These are phyloP conservation scores for Oceanodroma tethys DNA, from an alignment of 2,113 vertebrate genomes.

Conservation along the genomic window DNA sequence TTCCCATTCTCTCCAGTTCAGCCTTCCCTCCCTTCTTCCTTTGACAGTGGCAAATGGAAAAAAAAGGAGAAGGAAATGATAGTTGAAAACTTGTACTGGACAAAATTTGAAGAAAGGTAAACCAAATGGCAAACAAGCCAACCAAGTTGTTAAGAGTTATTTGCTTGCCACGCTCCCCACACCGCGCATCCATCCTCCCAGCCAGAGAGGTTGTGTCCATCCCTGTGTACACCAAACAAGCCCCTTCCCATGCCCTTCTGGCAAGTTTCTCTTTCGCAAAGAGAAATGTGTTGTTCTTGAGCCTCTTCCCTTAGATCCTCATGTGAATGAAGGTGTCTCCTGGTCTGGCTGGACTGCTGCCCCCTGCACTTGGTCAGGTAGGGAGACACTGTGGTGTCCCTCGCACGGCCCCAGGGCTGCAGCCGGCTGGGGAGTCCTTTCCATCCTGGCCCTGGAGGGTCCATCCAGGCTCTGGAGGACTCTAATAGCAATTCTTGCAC, in stretches of 20 bases:
- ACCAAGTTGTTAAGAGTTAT: neutral
- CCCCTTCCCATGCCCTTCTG: neutral
- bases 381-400: neutral
- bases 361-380: neutral
- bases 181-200: neutral
- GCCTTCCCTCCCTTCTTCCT: neutral
- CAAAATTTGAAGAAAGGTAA: neutral
- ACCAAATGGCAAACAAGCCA: neutral
- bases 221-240: neutral
- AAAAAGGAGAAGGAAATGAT: neutral
- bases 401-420: accelerated
- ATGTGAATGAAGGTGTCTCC: neutral
- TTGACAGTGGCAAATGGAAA: neutral
- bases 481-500: neutral
- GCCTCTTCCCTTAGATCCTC: neutral
- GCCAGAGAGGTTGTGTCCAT: neutral
- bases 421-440: accelerated
- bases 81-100: neutral
- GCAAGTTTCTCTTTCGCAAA: neutral
- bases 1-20: neutral
- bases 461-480: neutral
- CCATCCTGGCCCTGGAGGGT: neutral
- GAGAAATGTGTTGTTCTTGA: neutral
- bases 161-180: neutral
- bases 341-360: neutral